Evolutionary conservation across 2,888 invertebrate genomes (phyloP), one percentile per base, ranked within the genome.

Genomic region (Margaritifera margaritifera): DNA sequence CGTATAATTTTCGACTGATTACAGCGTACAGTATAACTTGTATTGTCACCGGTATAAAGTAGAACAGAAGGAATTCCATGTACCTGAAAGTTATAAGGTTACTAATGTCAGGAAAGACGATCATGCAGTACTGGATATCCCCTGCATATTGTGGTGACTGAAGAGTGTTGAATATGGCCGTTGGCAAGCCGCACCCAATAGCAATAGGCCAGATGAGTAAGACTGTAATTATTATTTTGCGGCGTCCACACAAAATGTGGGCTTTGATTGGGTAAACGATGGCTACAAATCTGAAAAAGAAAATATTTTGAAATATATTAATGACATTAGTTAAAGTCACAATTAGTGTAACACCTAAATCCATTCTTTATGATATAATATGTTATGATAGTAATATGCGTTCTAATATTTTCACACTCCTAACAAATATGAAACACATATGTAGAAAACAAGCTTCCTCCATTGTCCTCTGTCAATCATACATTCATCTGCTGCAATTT

Each of bases 251-350:
- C 31, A 88, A 69, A 53, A 90, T 85, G 79, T 90, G 90, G 6
- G 89, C 89, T 71, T 87, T 84, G 67, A 90, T 84, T 5, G 90
- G 90, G 66, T 88, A 87, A n/a, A 90, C 86, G 24, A 90, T 90
- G 42, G 90, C 90, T 5, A 90, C 84, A 75, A 89, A 90, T 69
- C 90, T 90, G 84, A 57, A 84, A 84, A 3, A 42, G 15, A 42
- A 42, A 42, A 31, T n/a, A n/a, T n/a, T n/a, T 31, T 31, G 4
- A 42, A 42, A 15, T 11, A 15, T 15, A 42, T 42, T 42, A 42
- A 4, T 42, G 42, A 42, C 15, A 42, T 42, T 42, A 15, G 2
- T 42, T 15, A 11, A 42, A 42, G 42, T 0, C 11, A 11, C 15
- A 15, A 11, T 3, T 42, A 15, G 3, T 15, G 42, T 42, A 42